Percentiles rank a stretch among this genome's conserved stretches.
Evolutionary conservation across 2,113 vertebrate genomes (phyloP).

Genomic region (Arizona elegans): DNA sequence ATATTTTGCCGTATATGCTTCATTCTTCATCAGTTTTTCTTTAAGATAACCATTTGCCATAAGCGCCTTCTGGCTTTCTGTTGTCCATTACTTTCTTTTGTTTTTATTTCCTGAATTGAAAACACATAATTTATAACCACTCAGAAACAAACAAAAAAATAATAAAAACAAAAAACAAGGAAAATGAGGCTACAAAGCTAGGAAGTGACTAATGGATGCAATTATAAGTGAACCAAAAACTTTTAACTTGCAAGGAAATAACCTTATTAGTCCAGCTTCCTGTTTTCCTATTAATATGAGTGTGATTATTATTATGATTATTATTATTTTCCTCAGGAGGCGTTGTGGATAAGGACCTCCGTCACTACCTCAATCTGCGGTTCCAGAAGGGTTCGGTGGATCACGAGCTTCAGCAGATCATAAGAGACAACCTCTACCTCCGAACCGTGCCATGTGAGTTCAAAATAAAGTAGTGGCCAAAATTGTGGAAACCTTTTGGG

Average conservation of each 20-base stretch:
- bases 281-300: constrained; percentile 34
- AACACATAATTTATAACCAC: accelerated
- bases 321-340: constrained; percentile 78
- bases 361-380: constrained; percentile 97
- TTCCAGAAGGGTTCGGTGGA: constrained; percentile 98
- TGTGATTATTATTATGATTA: background rate
- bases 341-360: constrained; percentile 96
- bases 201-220: constrained; percentile 24
- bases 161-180: background rate
- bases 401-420: constrained; percentile 98
- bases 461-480: background rate
- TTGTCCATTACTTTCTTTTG: background rate
- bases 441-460: constrained; percentile 97
- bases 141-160: background rate
- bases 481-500: no score
- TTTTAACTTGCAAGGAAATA: constrained; percentile 28
- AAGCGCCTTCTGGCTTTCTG: background rate
- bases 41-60: background rate
- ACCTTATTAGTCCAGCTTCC: background rate
- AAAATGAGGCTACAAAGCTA: constrained; percentile 10
- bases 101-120: background rate
- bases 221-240: background rate
- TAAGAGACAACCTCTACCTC: constrained; percentile 99
- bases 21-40: background rate
- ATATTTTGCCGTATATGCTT: background rate